These are phyloP conservation scores for Yoshiicerus persimilis DNA, from an alignment of 1,140 invertebrate species.

Conservation along the genomic window DNA sequence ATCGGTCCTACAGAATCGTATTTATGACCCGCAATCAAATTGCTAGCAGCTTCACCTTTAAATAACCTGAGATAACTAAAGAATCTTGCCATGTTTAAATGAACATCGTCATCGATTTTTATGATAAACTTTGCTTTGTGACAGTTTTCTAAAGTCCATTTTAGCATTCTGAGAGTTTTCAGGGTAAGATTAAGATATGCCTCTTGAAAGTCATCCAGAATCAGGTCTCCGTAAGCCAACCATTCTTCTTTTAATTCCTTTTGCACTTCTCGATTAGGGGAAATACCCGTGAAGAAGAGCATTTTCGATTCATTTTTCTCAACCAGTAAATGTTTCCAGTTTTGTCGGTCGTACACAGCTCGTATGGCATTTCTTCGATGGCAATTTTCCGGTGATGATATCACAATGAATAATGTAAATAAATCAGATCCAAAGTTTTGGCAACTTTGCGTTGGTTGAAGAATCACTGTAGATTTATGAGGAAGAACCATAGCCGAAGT, in stretches of 20 bases:
- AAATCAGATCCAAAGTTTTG: conserved; percentile 26
- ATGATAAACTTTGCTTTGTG: conserved; percentile 52
- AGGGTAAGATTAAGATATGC: conserved; percentile 58
- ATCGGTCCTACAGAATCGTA: conserved; percentile 37
- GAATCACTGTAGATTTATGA: conserved; percentile 17
- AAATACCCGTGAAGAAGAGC: conserved; percentile 25
- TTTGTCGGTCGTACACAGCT: neutral
- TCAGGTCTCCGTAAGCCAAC: conserved; percentile 52
- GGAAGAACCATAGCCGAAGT: conserved; percentile 26
- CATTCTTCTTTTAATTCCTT: conserved; percentile 25
- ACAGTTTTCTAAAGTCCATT: conserved; percentile 54
- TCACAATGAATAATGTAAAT: conserved; percentile 37
- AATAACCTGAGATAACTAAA: conserved; percentile 38
- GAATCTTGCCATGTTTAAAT: conserved; percentile 54
- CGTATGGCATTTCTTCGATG: conserved; percentile 34
- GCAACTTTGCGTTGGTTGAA: conserved; percentile 6
- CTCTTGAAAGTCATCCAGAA: conserved; percentile 55
- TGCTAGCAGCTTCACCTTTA: neutral
- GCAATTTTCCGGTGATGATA: conserved; percentile 39
- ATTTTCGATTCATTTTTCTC: neutral
- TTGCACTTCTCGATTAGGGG: neutral
- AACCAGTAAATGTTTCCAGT: neutral
- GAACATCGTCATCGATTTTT: conserved; percentile 59
- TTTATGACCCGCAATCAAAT: conserved; percentile 39
- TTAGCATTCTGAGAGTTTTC: conserved; percentile 55